phyloP scores from a whole-genome alignment of 2,113 vertebrate species.

The Bungarus multicinctus region DNA sequence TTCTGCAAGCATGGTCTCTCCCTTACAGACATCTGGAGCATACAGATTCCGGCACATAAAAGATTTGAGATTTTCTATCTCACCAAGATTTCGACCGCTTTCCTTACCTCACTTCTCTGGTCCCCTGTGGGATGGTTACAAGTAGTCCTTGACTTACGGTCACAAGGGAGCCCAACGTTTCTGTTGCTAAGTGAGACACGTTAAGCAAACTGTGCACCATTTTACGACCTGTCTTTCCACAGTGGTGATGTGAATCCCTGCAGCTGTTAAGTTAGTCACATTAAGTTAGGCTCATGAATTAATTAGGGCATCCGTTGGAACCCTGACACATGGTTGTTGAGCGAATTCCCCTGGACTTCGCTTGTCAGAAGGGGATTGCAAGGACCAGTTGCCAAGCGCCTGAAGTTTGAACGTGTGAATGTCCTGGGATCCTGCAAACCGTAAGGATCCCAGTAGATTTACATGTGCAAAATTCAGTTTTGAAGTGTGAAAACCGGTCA shows the following conservation, averaged over 20 bases:
- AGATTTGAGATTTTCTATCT: not conserved
- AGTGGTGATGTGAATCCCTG: accelerated
- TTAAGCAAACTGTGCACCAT: accelerated
- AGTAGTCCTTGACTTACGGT: not conserved
- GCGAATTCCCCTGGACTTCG: not conserved
- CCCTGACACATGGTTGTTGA: not conserved
- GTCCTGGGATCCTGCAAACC: no score
- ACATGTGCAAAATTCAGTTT: no score
- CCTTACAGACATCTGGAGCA: not conserved
- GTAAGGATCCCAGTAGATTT: no score
- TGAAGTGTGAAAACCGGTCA: no score
- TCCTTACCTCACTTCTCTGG: not conserved
- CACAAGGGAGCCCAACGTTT: not conserved
- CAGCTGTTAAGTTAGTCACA: not conserved
- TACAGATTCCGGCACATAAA: not conserved
- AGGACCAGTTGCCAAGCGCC: no score
- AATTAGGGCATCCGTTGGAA: no score
- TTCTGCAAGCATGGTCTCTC: not conserved
- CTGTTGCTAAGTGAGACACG: not conserved
- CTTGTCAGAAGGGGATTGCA: not conserved
- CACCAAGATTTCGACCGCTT: not conserved
- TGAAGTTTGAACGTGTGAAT: no score
- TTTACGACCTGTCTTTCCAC: accelerated
- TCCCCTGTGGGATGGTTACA: not conserved
- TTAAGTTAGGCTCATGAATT: no score